Evolutionary conservation across 1,140 invertebrate genomes (phyloP).

Genomic region (Formica exsecta): DNA sequence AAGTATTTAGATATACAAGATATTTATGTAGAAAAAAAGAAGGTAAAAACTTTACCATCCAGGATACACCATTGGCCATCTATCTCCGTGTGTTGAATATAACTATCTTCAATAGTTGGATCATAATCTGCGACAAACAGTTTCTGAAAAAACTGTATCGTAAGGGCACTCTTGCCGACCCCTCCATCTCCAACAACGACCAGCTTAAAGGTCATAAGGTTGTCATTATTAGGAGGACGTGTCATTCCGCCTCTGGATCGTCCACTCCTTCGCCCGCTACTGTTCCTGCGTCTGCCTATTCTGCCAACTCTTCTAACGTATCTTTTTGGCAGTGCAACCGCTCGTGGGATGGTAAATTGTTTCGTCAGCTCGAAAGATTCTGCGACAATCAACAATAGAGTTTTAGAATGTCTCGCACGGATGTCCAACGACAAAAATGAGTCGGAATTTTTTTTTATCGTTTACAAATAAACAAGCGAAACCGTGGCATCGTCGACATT

Average conservation of each 20-base stretch:
- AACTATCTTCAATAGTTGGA: slow-evolving; percentile 96
- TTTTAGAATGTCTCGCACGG: neutral
- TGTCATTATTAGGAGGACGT: slow-evolving; percentile 92
- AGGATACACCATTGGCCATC: slow-evolving; percentile 96
- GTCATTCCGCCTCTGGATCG: slow-evolving; percentile 86
- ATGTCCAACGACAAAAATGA: neutral
- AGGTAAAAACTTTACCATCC: slow-evolving; percentile 90
- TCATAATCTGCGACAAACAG: slow-evolving; percentile 96
- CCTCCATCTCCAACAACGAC: slow-evolving; percentile 96
- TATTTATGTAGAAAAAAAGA: neutral
- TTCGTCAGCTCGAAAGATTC: slow-evolving; percentile 24
- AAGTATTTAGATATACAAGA: neutral
- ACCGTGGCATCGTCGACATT: slow-evolving; percentile 27
- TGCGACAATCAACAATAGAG: slow-evolving; percentile 25
- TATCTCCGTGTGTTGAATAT: slow-evolving; percentile 96
- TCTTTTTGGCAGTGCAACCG: slow-evolving; percentile 55
- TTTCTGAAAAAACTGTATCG: slow-evolving; percentile 96
- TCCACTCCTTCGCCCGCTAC: slow-evolving; percentile 72
- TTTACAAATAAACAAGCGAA: slow-evolving; percentile 38
- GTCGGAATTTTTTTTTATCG: neutral
- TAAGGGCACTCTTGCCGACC: slow-evolving; percentile 96
- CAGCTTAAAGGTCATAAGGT: slow-evolving; percentile 94
- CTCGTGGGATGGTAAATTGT: slow-evolving; percentile 36
- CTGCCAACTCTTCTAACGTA: slow-evolving; percentile 76
- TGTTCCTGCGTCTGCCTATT: slow-evolving; percentile 80